Evolutionary conservation across 2,888 invertebrate genomes (phyloP).

Genomic region (Drosophila prostipennis): DNA sequence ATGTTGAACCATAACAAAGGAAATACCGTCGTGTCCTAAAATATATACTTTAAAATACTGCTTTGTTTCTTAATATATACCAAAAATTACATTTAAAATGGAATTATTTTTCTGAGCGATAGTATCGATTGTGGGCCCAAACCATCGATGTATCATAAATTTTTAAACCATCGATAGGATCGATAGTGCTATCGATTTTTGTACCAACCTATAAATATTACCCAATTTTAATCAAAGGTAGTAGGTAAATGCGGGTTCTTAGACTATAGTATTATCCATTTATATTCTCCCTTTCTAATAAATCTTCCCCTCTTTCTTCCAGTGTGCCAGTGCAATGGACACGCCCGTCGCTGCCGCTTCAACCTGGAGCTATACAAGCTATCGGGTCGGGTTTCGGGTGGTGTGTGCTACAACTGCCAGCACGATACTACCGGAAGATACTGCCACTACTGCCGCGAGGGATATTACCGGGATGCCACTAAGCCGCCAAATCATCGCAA

Average conservation of each 20-base stretch:
- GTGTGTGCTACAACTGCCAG: conserved; percentile 97
- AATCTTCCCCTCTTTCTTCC: conserved; percentile 65
- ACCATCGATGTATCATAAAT: too few relatives aligned
- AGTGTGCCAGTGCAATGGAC: conserved; percentile 99
- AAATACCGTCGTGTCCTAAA: too few relatives aligned
- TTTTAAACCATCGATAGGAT: too few relatives aligned
- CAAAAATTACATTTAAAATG: too few relatives aligned
- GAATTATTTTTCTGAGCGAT: too few relatives aligned
- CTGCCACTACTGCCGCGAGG: conserved; percentile 99
- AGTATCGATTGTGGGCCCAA: too few relatives aligned
- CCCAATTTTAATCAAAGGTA: neutral
- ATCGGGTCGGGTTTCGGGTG: conserved; percentile 96
- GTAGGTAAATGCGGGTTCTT: too few relatives aligned
- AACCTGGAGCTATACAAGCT: conserved; percentile 99
- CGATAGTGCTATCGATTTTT: too few relatives aligned
- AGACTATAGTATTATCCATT: too few relatives aligned
- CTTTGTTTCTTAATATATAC: too few relatives aligned
- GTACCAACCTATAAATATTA: neutral
- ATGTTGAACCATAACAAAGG: too few relatives aligned
- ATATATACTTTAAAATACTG: too few relatives aligned
- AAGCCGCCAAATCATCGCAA: conserved; percentile 97
- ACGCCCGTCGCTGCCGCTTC: conserved; percentile 98
- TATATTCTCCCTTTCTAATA: neutral
- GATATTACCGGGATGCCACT: conserved; percentile 96
- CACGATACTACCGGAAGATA: conserved; percentile 98